These are phyloP conservation scores for Aleiodes alternator DNA, from an alignment of 2,888 invertebrate genomes.

Conservation along the genomic window DNA sequence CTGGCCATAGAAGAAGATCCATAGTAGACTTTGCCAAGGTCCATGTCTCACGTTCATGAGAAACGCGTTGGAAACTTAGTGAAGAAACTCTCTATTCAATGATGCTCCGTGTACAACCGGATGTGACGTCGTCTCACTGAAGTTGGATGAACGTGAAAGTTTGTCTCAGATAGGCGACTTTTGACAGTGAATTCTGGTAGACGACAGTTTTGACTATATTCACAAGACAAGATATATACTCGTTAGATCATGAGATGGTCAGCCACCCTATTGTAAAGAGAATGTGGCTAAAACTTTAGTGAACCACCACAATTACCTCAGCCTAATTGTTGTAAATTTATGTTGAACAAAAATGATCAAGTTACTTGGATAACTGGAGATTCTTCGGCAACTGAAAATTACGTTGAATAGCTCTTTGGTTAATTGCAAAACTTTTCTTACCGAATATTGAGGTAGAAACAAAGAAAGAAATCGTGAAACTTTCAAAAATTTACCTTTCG, in stretches of 20 bases:
- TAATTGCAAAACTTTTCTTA: conserved; percentile 22
- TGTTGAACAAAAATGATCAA: conserved; percentile 5
- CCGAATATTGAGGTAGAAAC: neutral
- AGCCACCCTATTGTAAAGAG: conserved; percentile 12
- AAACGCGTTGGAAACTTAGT: conserved; percentile 39
- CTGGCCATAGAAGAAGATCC: neutral
- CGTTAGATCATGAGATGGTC: conserved; percentile 32
- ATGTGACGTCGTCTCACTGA: conserved; percentile 16
- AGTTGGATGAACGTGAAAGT: conserved; percentile 36
- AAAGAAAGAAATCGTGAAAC: conserved; percentile 4
- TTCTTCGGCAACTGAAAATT: neutral
- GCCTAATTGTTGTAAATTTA: conserved; percentile 22
- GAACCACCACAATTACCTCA: conserved; percentile 11
- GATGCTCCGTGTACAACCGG: conserved; percentile 22
- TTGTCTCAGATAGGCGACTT: conserved; percentile 39
- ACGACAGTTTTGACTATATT: neutral
- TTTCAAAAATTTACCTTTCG: conserved; percentile 13
- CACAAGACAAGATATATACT: conserved; percentile 8
- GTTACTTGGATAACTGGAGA: neutral
- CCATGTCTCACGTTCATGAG: conserved; percentile 30
- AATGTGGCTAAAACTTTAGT: neutral
- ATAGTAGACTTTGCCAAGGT: conserved; percentile 34
- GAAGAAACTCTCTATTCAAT: conserved; percentile 43
- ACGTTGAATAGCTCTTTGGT: conserved; percentile 1
- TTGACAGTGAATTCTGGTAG: conserved; percentile 17